Evolutionary conservation across 2,113 vertebrate genomes (phyloP).

Genomic region (Pampusana beccarii): DNA sequence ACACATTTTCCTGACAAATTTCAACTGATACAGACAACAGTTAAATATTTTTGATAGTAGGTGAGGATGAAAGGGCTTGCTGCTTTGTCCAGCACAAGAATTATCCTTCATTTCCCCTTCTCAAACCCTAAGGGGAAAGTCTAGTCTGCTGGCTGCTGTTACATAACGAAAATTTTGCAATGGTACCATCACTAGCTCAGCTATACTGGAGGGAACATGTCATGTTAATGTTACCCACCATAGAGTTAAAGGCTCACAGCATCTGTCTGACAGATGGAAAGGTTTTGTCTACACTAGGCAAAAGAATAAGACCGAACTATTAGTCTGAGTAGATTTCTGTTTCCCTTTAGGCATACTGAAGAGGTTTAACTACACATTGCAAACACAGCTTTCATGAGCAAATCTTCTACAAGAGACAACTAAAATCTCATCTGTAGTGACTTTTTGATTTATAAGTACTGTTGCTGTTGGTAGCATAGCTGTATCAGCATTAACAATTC

Average conservation of each 20-base stretch:
- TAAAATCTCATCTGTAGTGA: background rate
- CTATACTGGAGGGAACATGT: too few relatives aligned
- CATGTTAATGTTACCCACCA: accelerated
- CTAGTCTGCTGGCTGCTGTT: background rate
- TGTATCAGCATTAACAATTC: background rate
- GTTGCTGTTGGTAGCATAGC: background rate
- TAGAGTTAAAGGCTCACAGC: background rate
- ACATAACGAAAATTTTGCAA: background rate
- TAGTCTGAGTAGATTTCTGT: background rate
- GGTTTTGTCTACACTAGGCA: background rate
- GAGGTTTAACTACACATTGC: background rate
- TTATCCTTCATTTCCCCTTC: background rate
- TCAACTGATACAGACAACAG: background rate
- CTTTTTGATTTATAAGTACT: background rate
- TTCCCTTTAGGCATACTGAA: background rate
- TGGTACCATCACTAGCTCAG: accelerated
- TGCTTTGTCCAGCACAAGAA: background rate
- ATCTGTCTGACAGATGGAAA: background rate
- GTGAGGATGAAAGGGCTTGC: background rate
- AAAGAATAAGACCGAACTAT: background rate
- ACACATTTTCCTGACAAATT: background rate
- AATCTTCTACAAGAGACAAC: background rate
- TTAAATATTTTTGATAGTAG: background rate
- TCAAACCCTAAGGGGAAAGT: background rate
- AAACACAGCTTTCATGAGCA: background rate